Conservation (phyloP, 2,888 invertebrate genomes). For the Chaitophorus viminalis region DNA sequence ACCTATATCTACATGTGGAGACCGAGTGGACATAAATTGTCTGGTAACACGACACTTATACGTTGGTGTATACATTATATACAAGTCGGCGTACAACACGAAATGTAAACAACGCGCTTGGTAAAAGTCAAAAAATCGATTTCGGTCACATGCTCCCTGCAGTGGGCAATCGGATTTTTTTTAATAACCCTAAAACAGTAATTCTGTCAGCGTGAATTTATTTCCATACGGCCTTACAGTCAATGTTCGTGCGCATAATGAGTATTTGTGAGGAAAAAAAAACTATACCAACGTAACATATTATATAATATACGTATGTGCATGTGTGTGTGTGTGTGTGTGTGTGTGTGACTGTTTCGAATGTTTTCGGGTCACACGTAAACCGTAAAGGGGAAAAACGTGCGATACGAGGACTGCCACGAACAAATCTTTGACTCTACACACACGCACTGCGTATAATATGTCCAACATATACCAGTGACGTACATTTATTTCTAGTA, state of each 20-base stretch:
- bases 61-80: neutral
- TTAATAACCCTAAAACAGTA: conserved; percentile 48
- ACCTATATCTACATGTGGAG: neutral
- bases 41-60: conserved; percentile 47
- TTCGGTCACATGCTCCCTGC: neutral
- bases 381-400: no score
- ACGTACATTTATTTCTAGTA: no score
- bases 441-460: no score
- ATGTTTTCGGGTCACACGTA: neutral
- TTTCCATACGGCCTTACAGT: neutral
- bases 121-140: conserved; percentile 45
- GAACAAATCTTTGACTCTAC: no score
- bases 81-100: neutral
- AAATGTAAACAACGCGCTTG: conserved; percentile 25
- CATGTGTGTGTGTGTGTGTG: no score
- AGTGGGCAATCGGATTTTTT: conserved; percentile 21
- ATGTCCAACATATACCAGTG: no score
- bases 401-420: neutral
- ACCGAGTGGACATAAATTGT: conserved; percentile 45
- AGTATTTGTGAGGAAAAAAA: neutral
- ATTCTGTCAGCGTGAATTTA: conserved; percentile 38
- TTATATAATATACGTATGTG: no score
- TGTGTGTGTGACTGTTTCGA: neutral
- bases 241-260: neutral
- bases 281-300: neutral